These are phyloP conservation scores for Callocephalon fimbriatum DNA, from an alignment of 2,113 vertebrate genomes.

Conservation along the genomic window DNA sequence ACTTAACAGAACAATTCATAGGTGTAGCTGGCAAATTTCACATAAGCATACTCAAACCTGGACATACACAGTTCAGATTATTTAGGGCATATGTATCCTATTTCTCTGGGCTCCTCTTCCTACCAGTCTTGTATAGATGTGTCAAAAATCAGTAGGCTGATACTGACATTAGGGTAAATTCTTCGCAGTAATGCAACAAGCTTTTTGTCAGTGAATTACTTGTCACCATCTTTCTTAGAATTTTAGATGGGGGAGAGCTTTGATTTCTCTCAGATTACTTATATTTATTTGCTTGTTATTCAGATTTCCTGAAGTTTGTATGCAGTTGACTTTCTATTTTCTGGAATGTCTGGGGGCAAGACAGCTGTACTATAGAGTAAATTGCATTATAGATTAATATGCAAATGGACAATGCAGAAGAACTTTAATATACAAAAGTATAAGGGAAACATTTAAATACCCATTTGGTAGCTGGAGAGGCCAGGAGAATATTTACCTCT, in stretches of 20 bases:
- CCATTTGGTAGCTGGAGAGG: background rate
- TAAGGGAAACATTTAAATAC: background rate
- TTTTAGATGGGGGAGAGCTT: background rate
- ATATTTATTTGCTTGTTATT: background rate
- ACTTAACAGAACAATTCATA: background rate
- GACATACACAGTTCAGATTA: background rate
- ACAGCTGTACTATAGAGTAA: background rate
- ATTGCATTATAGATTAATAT: background rate
- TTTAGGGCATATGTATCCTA: background rate
- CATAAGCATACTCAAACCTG: background rate
- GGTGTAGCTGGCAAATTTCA: background rate
- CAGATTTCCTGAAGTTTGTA: background rate
- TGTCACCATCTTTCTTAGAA: background rate
- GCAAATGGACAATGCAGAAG: background rate
- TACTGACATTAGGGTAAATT: background rate
- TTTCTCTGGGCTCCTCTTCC: background rate
- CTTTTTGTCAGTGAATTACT: background rate
- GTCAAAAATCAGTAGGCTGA: background rate
- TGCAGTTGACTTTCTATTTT: background rate
- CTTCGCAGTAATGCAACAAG: background rate
- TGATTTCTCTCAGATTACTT: background rate
- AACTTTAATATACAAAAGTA: background rate
- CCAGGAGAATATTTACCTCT: background rate
- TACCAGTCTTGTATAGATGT: background rate
- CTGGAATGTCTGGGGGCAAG: background rate